Evolutionary conservation across 2,113 vertebrate species (phyloP).

Genomic region (Madoqua kirkii): DNA sequence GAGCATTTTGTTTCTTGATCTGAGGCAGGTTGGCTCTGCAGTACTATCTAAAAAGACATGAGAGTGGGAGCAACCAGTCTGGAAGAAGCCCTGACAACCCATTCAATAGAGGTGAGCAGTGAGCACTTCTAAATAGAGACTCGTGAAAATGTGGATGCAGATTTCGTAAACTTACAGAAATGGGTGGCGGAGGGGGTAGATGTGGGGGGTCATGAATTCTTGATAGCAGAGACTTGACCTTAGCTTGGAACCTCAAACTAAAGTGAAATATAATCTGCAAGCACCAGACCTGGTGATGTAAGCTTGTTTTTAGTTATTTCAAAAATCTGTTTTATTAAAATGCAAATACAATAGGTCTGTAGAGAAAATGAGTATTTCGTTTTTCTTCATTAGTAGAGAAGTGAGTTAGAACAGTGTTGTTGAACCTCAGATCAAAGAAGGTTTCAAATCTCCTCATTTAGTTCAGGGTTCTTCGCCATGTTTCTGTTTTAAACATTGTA

Average conservation of each 20-base stretch:
- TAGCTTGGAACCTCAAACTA: not conserved
- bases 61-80: conserved; percentile 73
- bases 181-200: fast-evolving
- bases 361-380: not conserved
- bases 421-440: not conserved
- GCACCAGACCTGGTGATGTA: not conserved
- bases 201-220: not conserved
- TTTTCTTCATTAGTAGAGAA: not conserved
- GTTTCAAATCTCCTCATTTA: not conserved
- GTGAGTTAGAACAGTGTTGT: not conserved
- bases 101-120: conserved; percentile 87
- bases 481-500: not conserved
- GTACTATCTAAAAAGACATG: conserved; percentile 90
- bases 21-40: conserved; percentile 90
- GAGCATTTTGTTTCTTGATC: conserved; percentile 28
- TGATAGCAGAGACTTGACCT: not conserved
- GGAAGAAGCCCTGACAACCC: conserved; percentile 78
- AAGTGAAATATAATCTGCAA: not conserved
- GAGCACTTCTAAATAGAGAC: no score
- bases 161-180: not conserved
- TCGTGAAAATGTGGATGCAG: not conserved
- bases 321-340: not conserved
- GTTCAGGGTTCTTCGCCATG: fast-evolving
- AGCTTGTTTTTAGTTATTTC: not conserved
- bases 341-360: not conserved